Percentiles rank a stretch among this genome's conserved stretches.
phyloP scores from a whole-genome alignment of 2,797 vertebrate species.

The Periparus ater region DNA sequence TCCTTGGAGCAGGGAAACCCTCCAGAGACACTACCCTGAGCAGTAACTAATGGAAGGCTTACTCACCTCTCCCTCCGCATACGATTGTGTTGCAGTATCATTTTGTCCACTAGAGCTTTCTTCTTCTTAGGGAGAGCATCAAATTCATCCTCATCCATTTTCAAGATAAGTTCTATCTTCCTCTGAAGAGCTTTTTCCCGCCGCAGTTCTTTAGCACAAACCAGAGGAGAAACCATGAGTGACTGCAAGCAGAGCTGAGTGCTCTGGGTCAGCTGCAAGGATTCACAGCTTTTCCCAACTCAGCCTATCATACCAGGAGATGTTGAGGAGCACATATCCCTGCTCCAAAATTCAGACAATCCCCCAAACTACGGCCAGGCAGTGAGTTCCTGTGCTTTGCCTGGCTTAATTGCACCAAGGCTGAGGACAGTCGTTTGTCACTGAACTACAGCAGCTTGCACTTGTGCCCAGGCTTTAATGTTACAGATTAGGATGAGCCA shows the following conservation, averaged over 20 bases:
- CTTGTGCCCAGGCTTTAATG: neutral
- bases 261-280: neutral
- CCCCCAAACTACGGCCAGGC: rapidly evolving
- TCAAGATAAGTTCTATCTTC: conserved; percentile 70
- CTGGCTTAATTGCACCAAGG: neutral
- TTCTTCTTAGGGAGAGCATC: conserved; percentile 79
- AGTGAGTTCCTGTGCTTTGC: neutral
- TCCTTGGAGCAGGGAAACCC: neutral
- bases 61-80: conserved; percentile 78
- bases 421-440: rapidly evolving
- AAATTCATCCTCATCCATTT: conserved; percentile 84
- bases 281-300: neutral
- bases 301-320: neutral
- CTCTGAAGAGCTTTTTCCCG: conserved; percentile 36
- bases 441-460: neutral
- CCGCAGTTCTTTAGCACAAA: conserved; percentile 56
- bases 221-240: neutral
- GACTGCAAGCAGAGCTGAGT: neutral
- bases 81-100: conserved; percentile 3
- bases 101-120: conserved; percentile 64
- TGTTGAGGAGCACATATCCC: neutral
- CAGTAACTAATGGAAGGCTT: neutral
- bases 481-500: neutral
- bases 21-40: neutral
- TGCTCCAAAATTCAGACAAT: neutral